phyloP scores from a whole-genome alignment of 2,113 vertebrate species.

The Litocranius walleri region DNA sequence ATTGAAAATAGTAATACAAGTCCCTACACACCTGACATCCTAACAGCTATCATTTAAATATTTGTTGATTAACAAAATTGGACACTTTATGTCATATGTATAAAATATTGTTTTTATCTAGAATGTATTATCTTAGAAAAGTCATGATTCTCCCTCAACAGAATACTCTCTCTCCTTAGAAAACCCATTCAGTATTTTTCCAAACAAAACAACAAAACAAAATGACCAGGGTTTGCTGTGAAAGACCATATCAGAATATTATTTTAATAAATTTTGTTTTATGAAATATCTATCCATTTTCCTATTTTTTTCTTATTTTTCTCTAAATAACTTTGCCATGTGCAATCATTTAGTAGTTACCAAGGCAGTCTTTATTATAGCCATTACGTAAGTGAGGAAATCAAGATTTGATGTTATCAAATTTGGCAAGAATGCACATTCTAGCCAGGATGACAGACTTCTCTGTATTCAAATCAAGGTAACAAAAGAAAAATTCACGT shows the following conservation, averaged over 20 bases:
- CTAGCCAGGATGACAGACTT: background rate
- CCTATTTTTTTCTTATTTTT: background rate
- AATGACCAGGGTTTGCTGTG: background rate
- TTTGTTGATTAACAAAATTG: background rate
- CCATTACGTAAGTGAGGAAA: background rate
- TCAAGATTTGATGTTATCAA: background rate
- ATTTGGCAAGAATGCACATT: background rate
- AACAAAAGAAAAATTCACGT: background rate
- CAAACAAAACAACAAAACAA: conserved; percentile 3
- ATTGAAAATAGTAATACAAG: conserved; percentile 32
- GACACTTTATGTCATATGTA: background rate
- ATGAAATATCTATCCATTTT: background rate
- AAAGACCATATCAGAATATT: background rate
- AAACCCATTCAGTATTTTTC: background rate
- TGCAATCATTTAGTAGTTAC: background rate
- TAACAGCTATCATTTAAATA: conserved; percentile 3
- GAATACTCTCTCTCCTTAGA: background rate
- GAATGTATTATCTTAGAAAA: background rate
- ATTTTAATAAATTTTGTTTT: background rate
- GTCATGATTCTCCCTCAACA: background rate
- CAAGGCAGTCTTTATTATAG: background rate
- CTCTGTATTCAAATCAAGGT: background rate
- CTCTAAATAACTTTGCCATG: background rate
- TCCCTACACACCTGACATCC: background rate
- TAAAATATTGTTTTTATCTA: background rate